A percentile compares a stretch with the other conserved stretches of the same genome.
Conservation (phyloP, 2,888 invertebrate species). For the Dyspetes luteomarginatus region DNA sequence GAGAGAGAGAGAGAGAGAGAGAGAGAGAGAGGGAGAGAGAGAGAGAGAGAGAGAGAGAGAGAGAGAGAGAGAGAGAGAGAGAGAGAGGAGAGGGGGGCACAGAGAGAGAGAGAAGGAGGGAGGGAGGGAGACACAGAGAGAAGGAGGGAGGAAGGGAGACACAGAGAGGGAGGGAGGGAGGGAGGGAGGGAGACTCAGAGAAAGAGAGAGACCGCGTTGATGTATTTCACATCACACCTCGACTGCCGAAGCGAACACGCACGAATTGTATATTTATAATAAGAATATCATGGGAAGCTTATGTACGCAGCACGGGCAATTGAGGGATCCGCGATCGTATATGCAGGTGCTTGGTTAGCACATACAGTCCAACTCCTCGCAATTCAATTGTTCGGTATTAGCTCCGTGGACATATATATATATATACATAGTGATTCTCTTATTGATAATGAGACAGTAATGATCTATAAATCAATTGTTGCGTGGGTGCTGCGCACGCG, state of each 20-base stretch:
- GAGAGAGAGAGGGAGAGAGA: too few species aligned
- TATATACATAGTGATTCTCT: neutral
- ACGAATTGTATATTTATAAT: constrained; percentile 18
- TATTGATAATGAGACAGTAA: neutral
- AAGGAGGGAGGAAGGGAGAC: neutral
- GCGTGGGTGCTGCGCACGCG: neutral
- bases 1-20: too few species aligned
- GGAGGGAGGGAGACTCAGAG: neutral
- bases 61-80: too few species aligned
- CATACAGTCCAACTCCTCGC: constrained; percentile 27
- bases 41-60: too few species aligned
- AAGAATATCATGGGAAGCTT: constrained; percentile 34
- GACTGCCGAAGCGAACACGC: constrained; percentile 24
- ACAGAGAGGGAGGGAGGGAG: neutral
- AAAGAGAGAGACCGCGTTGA: neutral
- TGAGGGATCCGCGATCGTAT: constrained; percentile 2
- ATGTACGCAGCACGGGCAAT: constrained; percentile 38
- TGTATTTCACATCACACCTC: constrained; percentile 39
- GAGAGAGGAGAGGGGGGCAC: too few species aligned
- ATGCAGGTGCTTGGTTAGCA: constrained; percentile 37
- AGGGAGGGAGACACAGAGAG: neutral
- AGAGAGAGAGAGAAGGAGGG: neutral
- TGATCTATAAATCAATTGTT: neutral
- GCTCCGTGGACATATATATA: neutral
- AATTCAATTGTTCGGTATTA: constrained; percentile 29